phyloP scores from a whole-genome alignment of 2,113 vertebrate species.

The Peromyscus maniculatus region DNA sequence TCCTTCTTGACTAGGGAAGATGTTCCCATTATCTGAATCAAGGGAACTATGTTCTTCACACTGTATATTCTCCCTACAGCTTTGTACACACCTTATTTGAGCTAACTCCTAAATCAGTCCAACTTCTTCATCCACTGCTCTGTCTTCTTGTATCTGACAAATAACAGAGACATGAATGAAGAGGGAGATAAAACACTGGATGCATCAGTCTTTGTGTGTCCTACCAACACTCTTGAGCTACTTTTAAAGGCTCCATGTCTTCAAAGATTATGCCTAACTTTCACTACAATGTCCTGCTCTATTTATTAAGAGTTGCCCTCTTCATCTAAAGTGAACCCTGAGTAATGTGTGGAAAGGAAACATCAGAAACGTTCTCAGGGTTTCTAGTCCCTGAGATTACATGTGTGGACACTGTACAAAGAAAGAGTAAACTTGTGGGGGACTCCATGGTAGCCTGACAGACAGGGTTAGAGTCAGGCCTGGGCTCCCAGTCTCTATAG shows the following conservation, averaged over 20 bases:
- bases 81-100: constrained; percentile 17
- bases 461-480: background rate
- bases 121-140: background rate
- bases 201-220: background rate
- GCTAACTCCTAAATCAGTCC: background rate
- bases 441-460: background rate
- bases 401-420: no score
- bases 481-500: background rate
- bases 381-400: background rate
- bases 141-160: constrained; percentile 1
- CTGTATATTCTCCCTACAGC: background rate
- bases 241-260: background rate
- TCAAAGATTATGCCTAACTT: background rate
- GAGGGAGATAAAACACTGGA: accelerated
- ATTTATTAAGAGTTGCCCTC: background rate
- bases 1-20: background rate
- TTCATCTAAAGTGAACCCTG: background rate
- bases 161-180: background rate
- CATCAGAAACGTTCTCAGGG: background rate
- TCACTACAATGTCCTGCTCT: background rate
- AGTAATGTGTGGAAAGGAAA: background rate
- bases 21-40: background rate
- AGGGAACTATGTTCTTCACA: background rate
- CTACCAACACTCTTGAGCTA: background rate
- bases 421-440: background rate